Evolutionary conservation across 2,797 vertebrate species (phyloP).

Genomic region (Cuniculus paca): DNA sequence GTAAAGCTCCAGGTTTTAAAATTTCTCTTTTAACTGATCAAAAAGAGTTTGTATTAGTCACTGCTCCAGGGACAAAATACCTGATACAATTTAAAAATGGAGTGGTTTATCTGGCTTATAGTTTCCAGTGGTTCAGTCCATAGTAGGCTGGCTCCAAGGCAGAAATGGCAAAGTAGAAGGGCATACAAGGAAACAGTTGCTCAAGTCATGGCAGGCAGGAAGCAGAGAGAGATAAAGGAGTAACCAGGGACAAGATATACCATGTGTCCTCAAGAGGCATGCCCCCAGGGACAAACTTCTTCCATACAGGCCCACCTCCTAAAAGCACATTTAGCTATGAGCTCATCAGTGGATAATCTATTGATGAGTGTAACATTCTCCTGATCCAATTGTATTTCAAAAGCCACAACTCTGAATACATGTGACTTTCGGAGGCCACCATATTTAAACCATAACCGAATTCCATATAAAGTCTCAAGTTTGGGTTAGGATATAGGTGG

Average conservation of each 20-base stretch:
- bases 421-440: background rate
- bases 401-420: background rate
- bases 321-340: background rate
- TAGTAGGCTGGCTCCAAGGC: too few relatives aligned
- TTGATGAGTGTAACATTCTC: background rate
- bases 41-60: background rate
- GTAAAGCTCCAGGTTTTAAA: background rate
- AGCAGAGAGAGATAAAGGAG: background rate
- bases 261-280: background rate
- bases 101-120: background rate
- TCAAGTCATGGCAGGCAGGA: background rate
- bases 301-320: background rate
- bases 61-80: background rate
- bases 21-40: background rate
- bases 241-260: background rate
- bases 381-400: background rate
- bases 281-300: background rate
- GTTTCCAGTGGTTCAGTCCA: background rate
- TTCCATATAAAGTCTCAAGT: background rate
- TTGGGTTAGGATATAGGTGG: background rate
- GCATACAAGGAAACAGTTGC: background rate
- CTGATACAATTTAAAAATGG: background rate
- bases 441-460: background rate
- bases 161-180: background rate
- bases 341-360: background rate